These are phyloP conservation scores for Sus cebifrons DNA, from an alignment of 2,797 vertebrate species.

Conservation along the genomic window DNA sequence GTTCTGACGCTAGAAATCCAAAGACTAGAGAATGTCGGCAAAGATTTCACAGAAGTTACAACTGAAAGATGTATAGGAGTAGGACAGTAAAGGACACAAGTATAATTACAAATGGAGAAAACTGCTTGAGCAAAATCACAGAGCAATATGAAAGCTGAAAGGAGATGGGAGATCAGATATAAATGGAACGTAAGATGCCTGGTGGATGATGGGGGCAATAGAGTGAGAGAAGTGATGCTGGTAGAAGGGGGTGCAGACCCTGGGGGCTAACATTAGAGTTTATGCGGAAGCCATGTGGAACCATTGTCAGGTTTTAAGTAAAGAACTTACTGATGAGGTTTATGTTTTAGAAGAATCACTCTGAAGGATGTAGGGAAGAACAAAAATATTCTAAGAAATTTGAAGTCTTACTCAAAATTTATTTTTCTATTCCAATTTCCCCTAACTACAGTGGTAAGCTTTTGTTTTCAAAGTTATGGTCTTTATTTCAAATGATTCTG, in stretches of 20 bases:
- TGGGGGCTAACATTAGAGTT: too few species aligned
- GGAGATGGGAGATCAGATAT: not conserved
- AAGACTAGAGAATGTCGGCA: not conserved
- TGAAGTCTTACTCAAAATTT: slow-evolving; percentile 61
- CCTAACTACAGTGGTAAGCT: slow-evolving; percentile 25
- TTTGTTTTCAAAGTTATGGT: slow-evolving; percentile 73
- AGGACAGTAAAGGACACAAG: not conserved
- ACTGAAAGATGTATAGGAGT: not conserved
- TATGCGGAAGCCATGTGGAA: not conserved
- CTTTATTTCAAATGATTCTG: slow-evolving; percentile 73
- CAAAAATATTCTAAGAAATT: slow-evolving; percentile 53
- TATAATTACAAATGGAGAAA: not conserved
- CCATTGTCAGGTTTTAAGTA: not conserved
- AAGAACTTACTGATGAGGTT: slow-evolving; percentile 25
- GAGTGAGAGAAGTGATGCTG: not conserved
- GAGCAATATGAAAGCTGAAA: not conserved
- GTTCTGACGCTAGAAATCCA: not conserved
- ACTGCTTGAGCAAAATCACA: not conserved
- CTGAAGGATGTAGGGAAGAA: slow-evolving; percentile 31
- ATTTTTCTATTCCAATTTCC: slow-evolving; percentile 64
- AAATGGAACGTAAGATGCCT: not conserved
- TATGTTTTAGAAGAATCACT: slow-evolving; percentile 17
- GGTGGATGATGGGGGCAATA: not conserved
- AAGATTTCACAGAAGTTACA: not conserved
- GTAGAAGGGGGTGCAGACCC: not conserved